A percentile compares a stretch with the other conserved stretches of the same genome.
phyloP scores from a whole-genome alignment of 2,888 invertebrate species.

The Mesochorus sp. region DNA sequence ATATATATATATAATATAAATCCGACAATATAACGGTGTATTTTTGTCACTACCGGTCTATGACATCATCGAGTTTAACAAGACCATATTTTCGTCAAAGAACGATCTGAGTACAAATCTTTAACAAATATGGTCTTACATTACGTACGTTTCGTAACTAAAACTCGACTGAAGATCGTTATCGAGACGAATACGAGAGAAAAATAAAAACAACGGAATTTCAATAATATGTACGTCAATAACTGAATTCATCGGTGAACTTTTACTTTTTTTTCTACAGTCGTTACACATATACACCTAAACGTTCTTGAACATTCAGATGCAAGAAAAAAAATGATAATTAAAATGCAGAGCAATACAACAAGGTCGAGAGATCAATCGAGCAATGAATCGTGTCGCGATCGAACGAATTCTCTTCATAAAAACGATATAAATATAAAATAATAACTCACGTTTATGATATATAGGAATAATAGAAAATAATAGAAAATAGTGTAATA shows the following conservation, averaged over 20 bases:
- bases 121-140: too few species aligned
- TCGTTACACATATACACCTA: too few species aligned
- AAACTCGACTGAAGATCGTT: too few species aligned
- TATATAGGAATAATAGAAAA: not conserved
- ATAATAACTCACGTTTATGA: not conserved
- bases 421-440: not conserved
- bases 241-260: too few species aligned
- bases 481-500: not conserved
- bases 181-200: too few species aligned
- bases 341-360: slow-evolving; percentile 8
- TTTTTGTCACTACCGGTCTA: slow-evolving; percentile 9
- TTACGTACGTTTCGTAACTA: too few species aligned
- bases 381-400: slow-evolving; percentile 39
- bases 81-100: not conserved
- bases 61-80: slow-evolving; percentile 30
- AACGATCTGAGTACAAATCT: too few species aligned
- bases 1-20: slow-evolving; percentile 18
- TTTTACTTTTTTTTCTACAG: too few species aligned
- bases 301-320: not conserved
- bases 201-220: too few species aligned
- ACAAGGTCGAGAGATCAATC: slow-evolving; percentile 55
- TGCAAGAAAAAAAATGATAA: slow-evolving; percentile 4
- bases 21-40: slow-evolving; percentile 22
- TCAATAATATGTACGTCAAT: too few species aligned
- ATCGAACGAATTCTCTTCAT: slow-evolving; percentile 30